Percentiles rank a stretch among this genome's conserved stretches.
phyloP scores from a whole-genome alignment of 2,888 invertebrate species.

The Altica lythri region DNA sequence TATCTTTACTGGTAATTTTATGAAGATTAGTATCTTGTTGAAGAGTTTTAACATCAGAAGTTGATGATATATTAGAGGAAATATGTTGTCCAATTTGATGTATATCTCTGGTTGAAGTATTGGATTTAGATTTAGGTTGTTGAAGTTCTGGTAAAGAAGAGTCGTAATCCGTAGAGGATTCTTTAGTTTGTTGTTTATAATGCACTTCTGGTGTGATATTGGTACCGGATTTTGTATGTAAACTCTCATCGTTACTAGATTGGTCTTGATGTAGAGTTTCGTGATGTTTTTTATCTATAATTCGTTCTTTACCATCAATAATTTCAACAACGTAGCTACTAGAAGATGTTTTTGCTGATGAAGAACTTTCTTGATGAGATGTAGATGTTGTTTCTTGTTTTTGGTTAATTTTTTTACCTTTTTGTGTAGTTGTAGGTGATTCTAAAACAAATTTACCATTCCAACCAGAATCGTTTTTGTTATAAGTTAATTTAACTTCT shows the following conservation, averaged over 20 bases:
- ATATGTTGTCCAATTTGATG: slow-evolving; percentile 55
- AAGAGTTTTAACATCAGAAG: slow-evolving; percentile 40
- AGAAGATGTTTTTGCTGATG: slow-evolving; percentile 64
- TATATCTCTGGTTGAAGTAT: slow-evolving; percentile 56
- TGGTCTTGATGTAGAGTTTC: slow-evolving; percentile 56
- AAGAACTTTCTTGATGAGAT: slow-evolving; percentile 62
- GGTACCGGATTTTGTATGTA: slow-evolving; percentile 63
- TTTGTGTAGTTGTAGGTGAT: slow-evolving; percentile 47
- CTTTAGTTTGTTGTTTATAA: slow-evolving; percentile 61
- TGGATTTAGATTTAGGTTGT: slow-evolving; percentile 56
- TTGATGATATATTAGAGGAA: too few relatives aligned
- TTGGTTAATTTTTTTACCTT: slow-evolving; percentile 39
- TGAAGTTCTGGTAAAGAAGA: slow-evolving; percentile 60
- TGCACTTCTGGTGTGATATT: slow-evolving; percentile 64
- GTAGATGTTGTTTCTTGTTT: slow-evolving; percentile 48
- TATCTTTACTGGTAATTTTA: slow-evolving; percentile 34
- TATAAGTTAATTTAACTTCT: slow-evolving; percentile 50
- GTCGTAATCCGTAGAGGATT: slow-evolving; percentile 63
- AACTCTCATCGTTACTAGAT: slow-evolving; percentile 58
- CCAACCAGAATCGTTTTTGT: slow-evolving; percentile 58
- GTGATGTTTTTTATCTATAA: slow-evolving; percentile 64
- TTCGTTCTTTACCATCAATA: slow-evolving; percentile 67
- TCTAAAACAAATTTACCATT: slow-evolving; percentile 59
- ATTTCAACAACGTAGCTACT: slow-evolving; percentile 70
- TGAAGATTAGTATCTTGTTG: slow-evolving; percentile 22